Evolutionary conservation across 2,113 vertebrate species (phyloP).

Genomic region (Cervus canadensis): DNA sequence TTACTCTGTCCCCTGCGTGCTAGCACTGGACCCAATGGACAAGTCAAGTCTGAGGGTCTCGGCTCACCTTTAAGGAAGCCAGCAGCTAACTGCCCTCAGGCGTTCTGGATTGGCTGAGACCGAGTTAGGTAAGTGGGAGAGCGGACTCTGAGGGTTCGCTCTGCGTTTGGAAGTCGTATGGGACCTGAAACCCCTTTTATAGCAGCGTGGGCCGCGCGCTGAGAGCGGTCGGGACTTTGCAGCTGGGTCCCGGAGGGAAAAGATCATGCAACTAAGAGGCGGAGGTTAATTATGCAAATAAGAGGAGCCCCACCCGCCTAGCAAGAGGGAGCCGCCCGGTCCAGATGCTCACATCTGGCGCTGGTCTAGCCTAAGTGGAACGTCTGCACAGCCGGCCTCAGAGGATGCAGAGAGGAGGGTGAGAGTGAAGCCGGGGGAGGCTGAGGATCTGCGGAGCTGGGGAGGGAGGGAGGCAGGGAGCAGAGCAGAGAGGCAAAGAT

Average conservation of each 20-base stretch:
- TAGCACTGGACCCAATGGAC: neutral
- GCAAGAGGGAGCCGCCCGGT: neutral
- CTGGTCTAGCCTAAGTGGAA: neutral
- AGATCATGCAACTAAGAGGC: slow-evolving; percentile 31
- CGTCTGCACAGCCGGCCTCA: neutral
- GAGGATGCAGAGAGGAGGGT: neutral
- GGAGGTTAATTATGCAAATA: slow-evolving; percentile 32
- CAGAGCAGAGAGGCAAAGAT: neutral
- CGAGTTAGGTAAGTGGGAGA: neutral
- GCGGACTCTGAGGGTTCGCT: neutral
- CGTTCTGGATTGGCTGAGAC: neutral
- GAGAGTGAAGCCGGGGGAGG: neutral
- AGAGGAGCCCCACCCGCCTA: neutral
- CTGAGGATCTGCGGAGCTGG: neutral
- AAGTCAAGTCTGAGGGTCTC: neutral
- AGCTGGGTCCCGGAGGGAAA: neutral
- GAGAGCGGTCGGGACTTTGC: rapidly evolving
- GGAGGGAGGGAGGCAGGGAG: neutral
- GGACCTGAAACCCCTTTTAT: slow-evolving; percentile 55
- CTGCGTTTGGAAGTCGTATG: neutral
- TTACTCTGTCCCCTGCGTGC: rapidly evolving
- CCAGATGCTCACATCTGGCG: neutral
- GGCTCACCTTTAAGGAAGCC: neutral
- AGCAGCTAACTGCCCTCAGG: neutral
- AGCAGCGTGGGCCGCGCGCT: neutral